Percentiles rank a stretch among this genome's conserved stretches.
Evolutionary conservation across 1,140 invertebrate genomes (phyloP).

Genomic region (Capitella teleta): DNA sequence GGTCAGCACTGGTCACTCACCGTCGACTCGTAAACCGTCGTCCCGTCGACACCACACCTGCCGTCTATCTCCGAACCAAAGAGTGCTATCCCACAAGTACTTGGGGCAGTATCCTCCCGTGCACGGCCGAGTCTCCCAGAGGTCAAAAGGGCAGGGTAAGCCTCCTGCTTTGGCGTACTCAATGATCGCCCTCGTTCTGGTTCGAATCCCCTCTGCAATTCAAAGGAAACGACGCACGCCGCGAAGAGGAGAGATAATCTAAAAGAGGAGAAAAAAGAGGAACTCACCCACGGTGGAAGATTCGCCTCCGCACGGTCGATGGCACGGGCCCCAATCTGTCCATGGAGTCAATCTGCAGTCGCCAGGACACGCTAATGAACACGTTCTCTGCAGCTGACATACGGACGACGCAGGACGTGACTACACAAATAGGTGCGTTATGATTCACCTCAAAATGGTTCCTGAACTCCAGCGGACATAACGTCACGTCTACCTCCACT

Average conservation of each 20-base stretch:
- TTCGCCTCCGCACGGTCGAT: slow-evolving; percentile 9
- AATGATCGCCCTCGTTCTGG: slow-evolving; percentile 4
- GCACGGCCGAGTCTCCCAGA: slow-evolving; percentile 6
- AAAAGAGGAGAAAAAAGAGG: too few species aligned
- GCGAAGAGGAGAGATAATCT: too few species aligned
- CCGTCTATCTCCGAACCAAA: slow-evolving; percentile 4
- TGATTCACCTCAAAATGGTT: slow-evolving; percentile 2
- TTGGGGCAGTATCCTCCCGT: slow-evolving; percentile 9
- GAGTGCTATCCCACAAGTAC: slow-evolving; percentile 8
- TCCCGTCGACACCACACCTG: slow-evolving; percentile 9
- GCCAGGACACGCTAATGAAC: slow-evolving; percentile 8
- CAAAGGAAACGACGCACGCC: too few species aligned
- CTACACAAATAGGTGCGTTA: too few species aligned
- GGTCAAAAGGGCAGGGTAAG: neutral
- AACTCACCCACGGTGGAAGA: too few species aligned
- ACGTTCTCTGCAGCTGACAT: neutral
- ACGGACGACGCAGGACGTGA: neutral
- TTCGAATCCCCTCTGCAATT: slow-evolving; percentile 5
- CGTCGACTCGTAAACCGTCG: slow-evolving; percentile 9
- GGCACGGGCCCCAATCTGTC: slow-evolving; percentile 11
- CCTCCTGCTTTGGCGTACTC: neutral
- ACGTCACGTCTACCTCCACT: neutral
- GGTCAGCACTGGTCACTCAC: neutral
- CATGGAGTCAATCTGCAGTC: slow-evolving; percentile 11
- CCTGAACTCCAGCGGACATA: slow-evolving; percentile 1